Percentiles rank a stretch among this genome's conserved stretches.
phyloP scores from a whole-genome alignment of 1,140 invertebrate species.

The Bathynomus jamesi region DNA sequence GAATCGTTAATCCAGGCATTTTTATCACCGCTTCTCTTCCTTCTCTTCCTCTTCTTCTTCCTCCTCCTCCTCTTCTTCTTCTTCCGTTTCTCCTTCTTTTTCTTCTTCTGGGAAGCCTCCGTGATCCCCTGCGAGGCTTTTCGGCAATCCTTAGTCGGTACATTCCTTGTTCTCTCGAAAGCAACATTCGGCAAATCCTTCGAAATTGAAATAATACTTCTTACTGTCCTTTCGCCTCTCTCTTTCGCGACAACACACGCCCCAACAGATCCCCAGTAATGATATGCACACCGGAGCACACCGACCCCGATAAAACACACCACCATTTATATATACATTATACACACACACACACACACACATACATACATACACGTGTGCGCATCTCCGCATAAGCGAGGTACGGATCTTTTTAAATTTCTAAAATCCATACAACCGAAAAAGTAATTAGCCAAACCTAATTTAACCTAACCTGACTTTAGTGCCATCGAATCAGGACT shows the following conservation, averaged over 20 bases:
- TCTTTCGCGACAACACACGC: background rate
- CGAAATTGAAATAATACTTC: background rate
- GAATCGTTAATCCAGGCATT: too few species aligned
- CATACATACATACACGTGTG: background rate
- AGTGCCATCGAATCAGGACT: too few species aligned
- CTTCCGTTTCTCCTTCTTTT: background rate
- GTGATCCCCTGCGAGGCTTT: background rate
- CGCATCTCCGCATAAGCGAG: background rate
- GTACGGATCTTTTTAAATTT: background rate
- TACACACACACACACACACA: background rate
- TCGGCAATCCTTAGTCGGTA: background rate
- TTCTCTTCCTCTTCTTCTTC: background rate
- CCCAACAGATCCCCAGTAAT: background rate
- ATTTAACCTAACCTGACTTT: too few species aligned
- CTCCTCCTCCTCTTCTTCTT: background rate
- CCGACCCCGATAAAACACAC: too few species aligned
- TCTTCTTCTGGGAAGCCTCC: background rate
- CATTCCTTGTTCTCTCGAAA: background rate
- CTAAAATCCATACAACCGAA: background rate
- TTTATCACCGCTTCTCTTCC: background rate
- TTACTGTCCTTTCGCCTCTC: background rate
- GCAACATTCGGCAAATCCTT: background rate
- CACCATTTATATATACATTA: background rate
- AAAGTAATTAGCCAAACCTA: too few species aligned
- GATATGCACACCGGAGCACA: background rate